Evolutionary conservation across 2,888 invertebrate genomes (phyloP).

Genomic region (Coecobrya sp.): DNA sequence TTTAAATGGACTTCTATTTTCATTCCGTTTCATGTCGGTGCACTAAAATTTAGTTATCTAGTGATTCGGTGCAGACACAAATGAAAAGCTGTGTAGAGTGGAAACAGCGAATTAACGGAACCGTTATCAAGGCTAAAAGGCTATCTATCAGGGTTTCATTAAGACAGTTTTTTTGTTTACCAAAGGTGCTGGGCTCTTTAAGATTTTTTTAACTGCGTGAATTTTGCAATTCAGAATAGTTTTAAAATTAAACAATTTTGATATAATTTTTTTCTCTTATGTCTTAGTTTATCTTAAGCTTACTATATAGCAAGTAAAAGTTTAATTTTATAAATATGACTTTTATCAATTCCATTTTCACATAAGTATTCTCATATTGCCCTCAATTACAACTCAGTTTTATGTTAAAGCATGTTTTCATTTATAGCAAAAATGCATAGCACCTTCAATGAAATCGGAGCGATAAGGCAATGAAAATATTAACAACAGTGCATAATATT

Average conservation of each 20-base stretch:
- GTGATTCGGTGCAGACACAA: too few relatives aligned
- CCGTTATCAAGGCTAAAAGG: too few relatives aligned
- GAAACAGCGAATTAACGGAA: too few relatives aligned
- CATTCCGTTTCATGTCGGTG: not conserved
- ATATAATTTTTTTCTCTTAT: not conserved
- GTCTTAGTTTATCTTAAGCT: not conserved
- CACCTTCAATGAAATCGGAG: slow-evolving; percentile 59
- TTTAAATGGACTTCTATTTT: not conserved
- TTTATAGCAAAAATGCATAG: slow-evolving; percentile 27
- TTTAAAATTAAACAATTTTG: too few relatives aligned
- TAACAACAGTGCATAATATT: not conserved
- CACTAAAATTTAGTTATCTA: too few relatives aligned
- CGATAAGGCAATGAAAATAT: slow-evolving; percentile 62
- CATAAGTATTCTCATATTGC: slow-evolving; percentile 33
- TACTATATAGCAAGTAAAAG: not conserved
- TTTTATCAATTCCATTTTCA: slow-evolving; percentile 17
- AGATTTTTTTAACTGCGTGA: too few relatives aligned
- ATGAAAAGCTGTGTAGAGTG: too few relatives aligned
- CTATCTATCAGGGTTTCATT: too few relatives aligned
- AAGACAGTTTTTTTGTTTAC: too few relatives aligned
- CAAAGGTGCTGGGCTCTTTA: too few relatives aligned
- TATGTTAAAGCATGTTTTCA: slow-evolving; percentile 28
- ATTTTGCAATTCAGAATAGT: too few relatives aligned
- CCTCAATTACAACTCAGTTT: slow-evolving; percentile 34
- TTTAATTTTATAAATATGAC: not conserved